Percentiles rank a stretch among this genome's conserved stretches.
Evolutionary conservation across 30 jellyfish, hydroid and myxozoan genomes (phyloP).

Genomic region (Cassiopea andromeda): DNA sequence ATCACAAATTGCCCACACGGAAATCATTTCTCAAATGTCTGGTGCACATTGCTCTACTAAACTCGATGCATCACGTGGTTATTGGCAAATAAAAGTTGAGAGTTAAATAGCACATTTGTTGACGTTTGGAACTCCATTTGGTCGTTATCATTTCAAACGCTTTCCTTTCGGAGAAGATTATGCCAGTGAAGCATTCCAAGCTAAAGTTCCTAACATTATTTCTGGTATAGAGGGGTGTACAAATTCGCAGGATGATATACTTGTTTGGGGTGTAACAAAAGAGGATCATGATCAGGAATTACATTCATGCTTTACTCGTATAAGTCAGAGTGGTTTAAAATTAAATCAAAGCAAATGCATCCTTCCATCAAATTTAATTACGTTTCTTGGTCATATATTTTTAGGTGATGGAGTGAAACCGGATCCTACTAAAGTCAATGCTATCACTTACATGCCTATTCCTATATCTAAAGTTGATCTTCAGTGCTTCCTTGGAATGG

Average conservation of each 20-base stretch:
- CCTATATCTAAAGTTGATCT: slow-evolving; percentile 32
- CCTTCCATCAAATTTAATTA: slow-evolving; percentile 2
- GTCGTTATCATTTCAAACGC: slow-evolving; percentile 75
- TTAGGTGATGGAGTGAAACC: slow-evolving; percentile 50
- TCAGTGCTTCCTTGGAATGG: slow-evolving; percentile 71
- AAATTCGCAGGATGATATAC: slow-evolving; percentile 61
- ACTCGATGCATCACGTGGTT: slow-evolving; percentile 72
- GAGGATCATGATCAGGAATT: slow-evolving; percentile 41
- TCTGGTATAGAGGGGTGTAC: slow-evolving; percentile 54
- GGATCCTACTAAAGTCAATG: slow-evolving; percentile 54
- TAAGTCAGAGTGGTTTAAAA: slow-evolving; percentile 44
- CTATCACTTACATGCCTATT: slow-evolving; percentile 44
- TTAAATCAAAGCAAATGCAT: slow-evolving; percentile 48
- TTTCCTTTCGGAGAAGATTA: slow-evolving; percentile 80
- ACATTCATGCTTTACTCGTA: slow-evolving; percentile 17
- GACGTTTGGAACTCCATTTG: slow-evolving; percentile 81
- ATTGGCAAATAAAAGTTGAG: slow-evolving; percentile 76
- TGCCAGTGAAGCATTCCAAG: slow-evolving; percentile 70
- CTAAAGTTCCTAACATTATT: slow-evolving; percentile 41
- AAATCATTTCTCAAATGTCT: slow-evolving; percentile 72
- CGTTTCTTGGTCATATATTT: slow-evolving; percentile 28
- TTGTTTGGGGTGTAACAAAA: slow-evolving; percentile 46
- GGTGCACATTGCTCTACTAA: slow-evolving; percentile 76
- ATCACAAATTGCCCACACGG: slow-evolving; percentile 77
- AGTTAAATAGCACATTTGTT: slow-evolving; percentile 46